Conservation (phyloP, 2,113 vertebrate genomes). For the Petaurus breviceps region DNA sequence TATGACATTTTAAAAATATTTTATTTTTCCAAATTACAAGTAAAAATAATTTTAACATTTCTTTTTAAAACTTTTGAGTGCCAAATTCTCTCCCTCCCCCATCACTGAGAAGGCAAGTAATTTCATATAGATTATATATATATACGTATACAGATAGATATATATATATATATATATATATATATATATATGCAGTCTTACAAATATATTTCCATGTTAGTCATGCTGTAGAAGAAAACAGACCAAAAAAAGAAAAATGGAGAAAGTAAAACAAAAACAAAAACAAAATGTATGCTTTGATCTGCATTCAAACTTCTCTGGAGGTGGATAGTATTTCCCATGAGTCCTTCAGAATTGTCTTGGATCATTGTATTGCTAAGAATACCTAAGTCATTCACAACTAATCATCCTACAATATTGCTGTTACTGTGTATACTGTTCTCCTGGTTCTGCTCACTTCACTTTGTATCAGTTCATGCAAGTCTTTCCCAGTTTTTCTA, state of each 20-base stretch:
- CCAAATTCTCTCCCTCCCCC: too few relatives aligned
- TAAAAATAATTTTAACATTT: too few relatives aligned
- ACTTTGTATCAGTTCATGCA: background rate
- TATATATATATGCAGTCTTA: background rate
- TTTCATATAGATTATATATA: background rate
- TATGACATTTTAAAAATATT: too few relatives aligned
- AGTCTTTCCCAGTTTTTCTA: background rate
- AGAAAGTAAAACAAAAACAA: background rate
- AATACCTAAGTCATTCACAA: background rate
- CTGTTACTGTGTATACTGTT: background rate
- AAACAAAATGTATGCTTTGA: background rate
- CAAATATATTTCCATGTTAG: background rate
- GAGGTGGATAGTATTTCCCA: too few relatives aligned
- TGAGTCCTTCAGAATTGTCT: too few relatives aligned
- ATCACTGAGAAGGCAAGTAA: too few relatives aligned
- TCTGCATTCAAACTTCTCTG: background rate
- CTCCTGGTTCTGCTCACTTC: background rate
- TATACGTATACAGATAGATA: too few relatives aligned
- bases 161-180: too few relatives aligned
- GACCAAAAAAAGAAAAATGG: too few relatives aligned
- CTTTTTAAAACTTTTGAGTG: too few relatives aligned
- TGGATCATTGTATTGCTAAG: background rate
- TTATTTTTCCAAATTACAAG: too few relatives aligned
- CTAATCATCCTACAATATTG: background rate
- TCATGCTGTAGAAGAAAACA: background rate